Base-by-base conservation (phyloP, 2,797 vertebrate genomes). In the Sternarchorhynchus goeldii region DNA sequence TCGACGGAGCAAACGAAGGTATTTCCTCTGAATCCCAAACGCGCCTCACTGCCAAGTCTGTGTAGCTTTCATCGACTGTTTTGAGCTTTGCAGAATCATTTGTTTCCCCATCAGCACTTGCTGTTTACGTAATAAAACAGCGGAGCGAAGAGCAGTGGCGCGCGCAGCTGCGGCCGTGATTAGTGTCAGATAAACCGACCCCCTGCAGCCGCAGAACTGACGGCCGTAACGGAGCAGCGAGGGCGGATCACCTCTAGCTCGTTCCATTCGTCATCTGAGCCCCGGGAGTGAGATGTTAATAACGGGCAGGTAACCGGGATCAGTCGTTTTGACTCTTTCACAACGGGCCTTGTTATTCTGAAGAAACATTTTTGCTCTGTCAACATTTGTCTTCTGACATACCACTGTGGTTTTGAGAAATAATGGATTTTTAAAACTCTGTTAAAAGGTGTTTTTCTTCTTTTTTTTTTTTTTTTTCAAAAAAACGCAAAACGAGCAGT, bases 151-250 rank as follows among this genome's bases (percentile, higher is more conserved):
- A 92, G 56, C 89, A 90, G 90, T 90, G 88, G 89, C 74, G 83
- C 86, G 86, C 85, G 72, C 83, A 84, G 85, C 84, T 83, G 82
- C 78, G 76, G 87, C 75, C 88, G 84, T 89, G 90, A 93, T 93
- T 91, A 90, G 92, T 92, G 85, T 87, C 83, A 57, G 58, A 71
- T 60, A 77, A 81, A 60, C 78, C 78, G 71, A 78, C 80, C 78
- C 60, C 87, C 87, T 84, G 86, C 89, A 83, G 81, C 57, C 18
- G 82, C 82, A 92, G 88, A 82, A 45, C 60, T 91, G 91, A 92
- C 90, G 74, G 89, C 45, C 45, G 45, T 50, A 14, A 50, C 45
- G 45, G 45, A 14, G 1, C 10, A 12, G 45, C 45, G 45, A 50
- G 45, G 45, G 16, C 45, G 14, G 0, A 25, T 25, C 25, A 25